Conservation (phyloP, 2,888 invertebrate genomes). For the Amblyjoppa proteus region DNA sequence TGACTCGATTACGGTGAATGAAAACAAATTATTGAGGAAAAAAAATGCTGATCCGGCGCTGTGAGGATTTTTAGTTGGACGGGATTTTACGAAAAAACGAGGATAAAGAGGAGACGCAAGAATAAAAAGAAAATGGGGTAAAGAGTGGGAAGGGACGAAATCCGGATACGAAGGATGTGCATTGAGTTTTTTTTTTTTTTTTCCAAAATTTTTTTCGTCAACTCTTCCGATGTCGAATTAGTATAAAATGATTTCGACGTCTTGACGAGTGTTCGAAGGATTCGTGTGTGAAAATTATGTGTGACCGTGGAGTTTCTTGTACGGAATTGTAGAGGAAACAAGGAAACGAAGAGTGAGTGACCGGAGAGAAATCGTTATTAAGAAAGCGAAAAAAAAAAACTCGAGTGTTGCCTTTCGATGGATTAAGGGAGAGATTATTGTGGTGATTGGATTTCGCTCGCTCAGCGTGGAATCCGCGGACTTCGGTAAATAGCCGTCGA, state of each 20-base stretch:
- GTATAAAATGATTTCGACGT: conserved; percentile 10
- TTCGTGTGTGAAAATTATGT: conserved; percentile 9
- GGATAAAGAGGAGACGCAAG: background rate
- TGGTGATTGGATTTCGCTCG: conserved; percentile 11
- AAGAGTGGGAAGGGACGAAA: background rate
- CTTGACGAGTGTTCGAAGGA: background rate
- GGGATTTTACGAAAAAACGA: background rate
- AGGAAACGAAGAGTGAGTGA: conserved; percentile 31
- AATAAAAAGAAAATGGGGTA: background rate
- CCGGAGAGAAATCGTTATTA: background rate
- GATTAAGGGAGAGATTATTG: background rate
- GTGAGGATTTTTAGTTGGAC: conserved; percentile 15
- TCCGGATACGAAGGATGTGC: background rate
- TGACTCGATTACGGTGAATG: conserved; percentile 30
- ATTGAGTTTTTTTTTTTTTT: background rate
- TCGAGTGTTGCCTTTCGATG: background rate
- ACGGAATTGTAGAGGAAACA: background rate
- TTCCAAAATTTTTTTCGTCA: background rate
- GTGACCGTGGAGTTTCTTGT: conserved; percentile 21
- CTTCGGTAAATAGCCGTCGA: conserved; percentile 8
- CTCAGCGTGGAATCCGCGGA: background rate
- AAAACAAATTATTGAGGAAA: background rate
- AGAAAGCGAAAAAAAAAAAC: background rate
- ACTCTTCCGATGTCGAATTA: background rate
- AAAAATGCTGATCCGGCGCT: background rate